phyloP scores from a whole-genome alignment of 2,113 vertebrate genomes.

The Camelus bactrianus region DNA sequence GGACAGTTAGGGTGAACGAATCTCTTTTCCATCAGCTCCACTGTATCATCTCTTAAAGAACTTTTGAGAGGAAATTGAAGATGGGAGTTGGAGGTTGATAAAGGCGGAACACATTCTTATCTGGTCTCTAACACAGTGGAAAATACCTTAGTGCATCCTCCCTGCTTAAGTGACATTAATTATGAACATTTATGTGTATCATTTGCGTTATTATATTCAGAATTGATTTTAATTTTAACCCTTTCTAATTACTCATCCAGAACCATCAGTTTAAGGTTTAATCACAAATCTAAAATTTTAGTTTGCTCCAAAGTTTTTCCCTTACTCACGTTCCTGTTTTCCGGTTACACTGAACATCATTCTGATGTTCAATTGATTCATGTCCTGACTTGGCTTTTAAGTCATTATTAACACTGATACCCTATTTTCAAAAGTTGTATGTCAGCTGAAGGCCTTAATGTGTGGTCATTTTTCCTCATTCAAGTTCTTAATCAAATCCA shows the following conservation, averaged over 20 bases:
- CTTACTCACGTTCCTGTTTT: background rate
- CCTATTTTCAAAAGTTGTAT: slow-evolving; percentile 11
- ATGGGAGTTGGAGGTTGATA: background rate
- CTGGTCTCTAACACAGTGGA: background rate
- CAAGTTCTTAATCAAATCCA: background rate
- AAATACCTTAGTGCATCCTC: background rate
- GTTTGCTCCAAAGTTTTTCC: background rate
- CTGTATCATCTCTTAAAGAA: background rate
- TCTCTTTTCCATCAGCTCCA: background rate
- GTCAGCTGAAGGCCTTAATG: background rate
- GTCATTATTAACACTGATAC: background rate
- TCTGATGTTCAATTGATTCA: background rate
- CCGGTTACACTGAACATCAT: background rate
- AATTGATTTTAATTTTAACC: slow-evolving; percentile 25
- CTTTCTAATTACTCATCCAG: background rate
- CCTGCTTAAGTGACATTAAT: background rate
- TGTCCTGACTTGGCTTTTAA: background rate
- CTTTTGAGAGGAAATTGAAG: slow-evolving; percentile 5
- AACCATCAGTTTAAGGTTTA: background rate
- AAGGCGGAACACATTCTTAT: background rate
- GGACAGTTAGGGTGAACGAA: background rate
- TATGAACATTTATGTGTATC: background rate
- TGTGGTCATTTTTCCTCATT: background rate
- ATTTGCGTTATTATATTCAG: slow-evolving; percentile 36
- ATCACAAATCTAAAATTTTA: background rate